A percentile compares a stretch with the other conserved stretches of the same genome.
These are phyloP conservation scores for Spheniscus mendiculus DNA, from an alignment of 2,113 vertebrate species.

Conservation along the genomic window DNA sequence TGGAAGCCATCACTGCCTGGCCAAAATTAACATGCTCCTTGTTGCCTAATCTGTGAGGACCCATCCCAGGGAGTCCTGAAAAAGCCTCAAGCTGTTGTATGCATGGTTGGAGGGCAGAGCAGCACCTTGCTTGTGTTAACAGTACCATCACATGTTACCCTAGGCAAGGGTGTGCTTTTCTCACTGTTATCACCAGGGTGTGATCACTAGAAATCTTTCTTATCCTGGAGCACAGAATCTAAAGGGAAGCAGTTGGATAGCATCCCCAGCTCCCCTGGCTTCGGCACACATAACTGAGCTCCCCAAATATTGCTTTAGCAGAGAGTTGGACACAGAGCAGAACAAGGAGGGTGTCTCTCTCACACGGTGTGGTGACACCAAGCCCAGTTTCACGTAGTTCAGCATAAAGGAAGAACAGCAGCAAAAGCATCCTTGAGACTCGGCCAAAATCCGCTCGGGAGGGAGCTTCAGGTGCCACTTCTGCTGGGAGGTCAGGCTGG, in stretches of 20 bases:
- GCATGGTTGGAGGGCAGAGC: not conserved
- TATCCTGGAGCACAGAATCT: not conserved
- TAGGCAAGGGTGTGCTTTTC: not conserved
- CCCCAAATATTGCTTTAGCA: conserved; percentile 17
- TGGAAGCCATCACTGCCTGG: not conserved
- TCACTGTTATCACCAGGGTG: not conserved
- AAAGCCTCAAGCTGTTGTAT: not conserved
- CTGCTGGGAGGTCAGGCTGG: not conserved
- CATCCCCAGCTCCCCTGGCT: not conserved
- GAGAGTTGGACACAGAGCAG: not conserved
- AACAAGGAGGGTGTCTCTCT: not conserved
- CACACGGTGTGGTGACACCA: rapidly evolving
- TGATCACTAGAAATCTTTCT: not conserved
- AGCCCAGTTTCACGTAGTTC: not conserved
- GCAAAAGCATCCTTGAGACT: not conserved
- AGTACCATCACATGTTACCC: not conserved
- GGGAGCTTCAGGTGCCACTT: not conserved
- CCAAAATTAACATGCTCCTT: not conserved
- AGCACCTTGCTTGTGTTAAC: not conserved
- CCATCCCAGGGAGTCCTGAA: not conserved
- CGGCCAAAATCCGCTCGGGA: rapidly evolving
- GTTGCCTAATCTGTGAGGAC: not conserved
- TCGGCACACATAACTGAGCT: not conserved
- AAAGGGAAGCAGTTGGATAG: not conserved
- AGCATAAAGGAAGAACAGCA: not conserved